These are phyloP conservation scores for Oceanodroma leucorhoa DNA, from an alignment of 2,797 vertebrate genomes.

Conservation along the genomic window DNA sequence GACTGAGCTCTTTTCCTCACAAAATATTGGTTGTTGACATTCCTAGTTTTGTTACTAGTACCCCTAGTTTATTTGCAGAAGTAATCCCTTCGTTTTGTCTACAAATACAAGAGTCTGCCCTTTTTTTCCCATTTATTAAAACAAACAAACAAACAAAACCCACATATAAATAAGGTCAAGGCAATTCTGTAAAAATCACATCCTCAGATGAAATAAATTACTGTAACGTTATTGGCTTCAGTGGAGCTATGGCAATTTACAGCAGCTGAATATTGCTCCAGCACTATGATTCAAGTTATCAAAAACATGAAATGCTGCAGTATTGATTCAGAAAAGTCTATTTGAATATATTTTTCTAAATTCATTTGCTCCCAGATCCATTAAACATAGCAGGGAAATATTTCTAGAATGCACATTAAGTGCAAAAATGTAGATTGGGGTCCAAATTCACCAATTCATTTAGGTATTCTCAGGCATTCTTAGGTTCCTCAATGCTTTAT, in stretches of 20 bases:
- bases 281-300: constrained; percentile 6
- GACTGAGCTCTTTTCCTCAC: neutral
- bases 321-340: constrained; percentile 42
- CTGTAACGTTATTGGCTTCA: constrained; percentile 7
- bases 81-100: neutral
- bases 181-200: neutral
- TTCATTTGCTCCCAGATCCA: constrained; percentile 12
- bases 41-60: neutral
- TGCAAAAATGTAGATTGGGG: neutral
- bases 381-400: neutral
- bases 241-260: constrained; percentile 13
- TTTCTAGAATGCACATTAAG: neutral
- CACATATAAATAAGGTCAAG: constrained; percentile 14
- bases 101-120: neutral
- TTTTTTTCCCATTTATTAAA: neutral
- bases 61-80: neutral
- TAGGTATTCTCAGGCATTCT: neutral
- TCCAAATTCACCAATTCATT: neutral
- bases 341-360: constrained; percentile 42
- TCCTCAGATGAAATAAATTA: constrained; percentile 24
- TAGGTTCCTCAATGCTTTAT: neutral
- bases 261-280: constrained; percentile 28
- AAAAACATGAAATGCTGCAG: constrained; percentile 33
- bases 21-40: neutral
- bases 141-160: neutral